These are phyloP conservation scores for Drosophila rhopaloa DNA, from an alignment of 1,140 invertebrate genomes.

Conservation along the genomic window DNA sequence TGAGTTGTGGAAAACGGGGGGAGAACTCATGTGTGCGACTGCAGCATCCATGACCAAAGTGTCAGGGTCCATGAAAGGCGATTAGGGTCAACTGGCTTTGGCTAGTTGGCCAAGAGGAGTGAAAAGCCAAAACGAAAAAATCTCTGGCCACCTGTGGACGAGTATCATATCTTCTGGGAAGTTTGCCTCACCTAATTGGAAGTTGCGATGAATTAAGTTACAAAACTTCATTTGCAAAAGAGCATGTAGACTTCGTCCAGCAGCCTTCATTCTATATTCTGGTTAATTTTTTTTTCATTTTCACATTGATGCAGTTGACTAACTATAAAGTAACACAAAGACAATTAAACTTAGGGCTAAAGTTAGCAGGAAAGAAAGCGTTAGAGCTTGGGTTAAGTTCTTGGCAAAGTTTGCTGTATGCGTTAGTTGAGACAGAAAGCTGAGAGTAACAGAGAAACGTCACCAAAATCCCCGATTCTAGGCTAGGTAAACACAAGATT, in stretches of 20 bases:
- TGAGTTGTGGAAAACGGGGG: not conserved
- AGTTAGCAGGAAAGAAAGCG: conserved; percentile 30
- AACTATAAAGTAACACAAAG: conserved; percentile 64
- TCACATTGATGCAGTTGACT: conserved; percentile 62
- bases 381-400: conserved; percentile 52
- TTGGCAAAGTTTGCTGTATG: conserved; percentile 49
- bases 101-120: conserved; percentile 45
- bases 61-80: conserved; percentile 71
- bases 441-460: conserved; percentile 16
- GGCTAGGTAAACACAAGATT: conserved; percentile 53
- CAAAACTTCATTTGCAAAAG: conserved; percentile 5
- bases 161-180: conserved; percentile 7
- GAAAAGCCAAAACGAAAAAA: not conserved
- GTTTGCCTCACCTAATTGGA: conserved; percentile 19
- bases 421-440: conserved; percentile 16
- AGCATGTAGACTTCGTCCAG: not conserved
- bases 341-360: conserved; percentile 67
- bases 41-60: conserved; percentile 55
- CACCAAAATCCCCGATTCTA: conserved; percentile 58
- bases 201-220: conserved; percentile 9
- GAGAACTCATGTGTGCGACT: conserved; percentile 23
- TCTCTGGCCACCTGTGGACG: conserved; percentile 58
- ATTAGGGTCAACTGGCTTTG: conserved; percentile 67
- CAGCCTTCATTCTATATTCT: conserved; percentile 32
- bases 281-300: conserved; percentile 58